Evolutionary conservation across 2,888 invertebrate species (phyloP).

Genomic region (Ornithoptera priamus): DNA sequence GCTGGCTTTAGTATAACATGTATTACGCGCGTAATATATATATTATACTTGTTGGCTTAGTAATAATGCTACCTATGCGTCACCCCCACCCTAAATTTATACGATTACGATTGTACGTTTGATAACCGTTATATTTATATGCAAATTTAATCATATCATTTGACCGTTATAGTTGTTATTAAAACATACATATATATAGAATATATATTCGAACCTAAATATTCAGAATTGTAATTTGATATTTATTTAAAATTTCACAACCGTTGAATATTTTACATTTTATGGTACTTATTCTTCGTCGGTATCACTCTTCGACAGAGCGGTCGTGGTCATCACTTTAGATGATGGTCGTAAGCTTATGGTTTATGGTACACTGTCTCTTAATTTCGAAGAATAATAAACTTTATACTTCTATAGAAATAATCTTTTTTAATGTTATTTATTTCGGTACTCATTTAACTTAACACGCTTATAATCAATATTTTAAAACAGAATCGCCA

Average conservation of each 20-base stretch:
- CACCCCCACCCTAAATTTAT: slow-evolving; percentile 3
- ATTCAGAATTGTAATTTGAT: background rate
- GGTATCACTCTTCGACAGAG: too few species aligned
- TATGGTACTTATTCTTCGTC: too few species aligned
- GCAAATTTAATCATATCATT: background rate
- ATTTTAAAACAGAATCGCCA: too few species aligned
- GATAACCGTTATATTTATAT: slow-evolving; percentile 21
- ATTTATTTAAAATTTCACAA: background rate
- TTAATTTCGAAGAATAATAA: too few species aligned
- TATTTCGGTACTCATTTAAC: too few species aligned
- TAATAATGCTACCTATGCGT: slow-evolving; percentile 38
- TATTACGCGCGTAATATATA: slow-evolving; percentile 44
- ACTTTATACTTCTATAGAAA: too few species aligned
- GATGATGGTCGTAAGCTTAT: too few species aligned
- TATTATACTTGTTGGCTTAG: slow-evolving; percentile 43
- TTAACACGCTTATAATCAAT: too few species aligned
- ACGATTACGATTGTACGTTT: slow-evolving; percentile 22
- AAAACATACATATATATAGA: slow-evolving; percentile 25
- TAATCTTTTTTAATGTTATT: too few species aligned
- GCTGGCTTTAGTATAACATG: slow-evolving; percentile 64
- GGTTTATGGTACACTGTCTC: too few species aligned
- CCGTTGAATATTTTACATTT: too few species aligned
- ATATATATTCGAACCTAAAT: background rate
- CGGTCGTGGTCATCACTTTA: too few species aligned
- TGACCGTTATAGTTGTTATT: slow-evolving; percentile 5